Evolutionary conservation across 1,140 invertebrate genomes (phyloP), one percentile per base, ranked within the genome.

Genomic region (Monochamus saltuarius): DNA sequence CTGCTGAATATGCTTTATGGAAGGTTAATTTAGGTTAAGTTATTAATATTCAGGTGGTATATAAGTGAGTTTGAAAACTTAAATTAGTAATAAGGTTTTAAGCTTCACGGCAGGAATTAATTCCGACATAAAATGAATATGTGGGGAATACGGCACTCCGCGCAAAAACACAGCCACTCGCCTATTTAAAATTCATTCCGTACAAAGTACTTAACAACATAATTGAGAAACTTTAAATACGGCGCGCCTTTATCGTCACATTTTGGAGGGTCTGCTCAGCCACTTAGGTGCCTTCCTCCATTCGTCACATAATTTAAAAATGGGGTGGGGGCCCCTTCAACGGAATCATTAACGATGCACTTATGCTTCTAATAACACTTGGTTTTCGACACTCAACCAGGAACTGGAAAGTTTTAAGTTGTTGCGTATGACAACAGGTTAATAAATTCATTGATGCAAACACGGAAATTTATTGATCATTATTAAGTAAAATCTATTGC

Each of bases 131-230:
- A 56, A 56, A 62, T 51, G 53, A 56, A 62, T 62, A 62, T 56
- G 53, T 61, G 53, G 60, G 53, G 50, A 46, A 55, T 45, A 39
- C 19, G 34, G 42, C 43, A 49, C 42, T 34, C 34, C n/a, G 29
- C 40, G 39, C 53, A 56, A 61, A 61, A 61, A 61, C 53, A 40
- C 43, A 34, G 47, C 53, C 55, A 49, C 46, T 56, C 55, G 51
- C 60, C 60, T 62, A 56, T 62, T 62, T 62, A 62, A 62, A 62
- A 62, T 62, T 62, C 60, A 62, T 56, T 62, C 53, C 60, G 55
- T 62, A 62, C 46, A 62, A 53, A 62, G 60, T 62, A 62, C 60
- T 62, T 62, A 62, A 56, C 60, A 62, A 62, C 60, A 62, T 62
- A 62, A 62, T 62, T 56, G 60, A 56, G 60, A 62, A 62, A 62